These are phyloP conservation scores for Spongia lamella DNA, from an alignment of 37 sponge, comb jelly and placozoan genomes.

Conservation along the genomic window DNA sequence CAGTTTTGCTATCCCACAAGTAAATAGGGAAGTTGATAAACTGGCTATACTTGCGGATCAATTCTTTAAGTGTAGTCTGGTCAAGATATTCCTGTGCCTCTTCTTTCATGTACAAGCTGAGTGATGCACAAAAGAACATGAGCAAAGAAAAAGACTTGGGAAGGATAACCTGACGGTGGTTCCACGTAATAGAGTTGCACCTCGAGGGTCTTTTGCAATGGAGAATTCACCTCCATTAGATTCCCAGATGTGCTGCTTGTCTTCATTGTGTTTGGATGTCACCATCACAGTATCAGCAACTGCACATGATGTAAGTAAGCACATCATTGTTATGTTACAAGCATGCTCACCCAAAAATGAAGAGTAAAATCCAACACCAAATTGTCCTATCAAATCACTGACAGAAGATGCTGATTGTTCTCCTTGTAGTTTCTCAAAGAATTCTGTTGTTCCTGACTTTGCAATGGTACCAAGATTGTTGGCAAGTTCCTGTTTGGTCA, in stretches of 20 bases:
- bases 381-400: slow-evolving; percentile 97
- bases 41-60: slow-evolving; percentile 95
- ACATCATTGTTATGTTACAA: neutral
- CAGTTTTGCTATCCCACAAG: slow-evolving; percentile 95
- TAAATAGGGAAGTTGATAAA: slow-evolving; percentile 99
- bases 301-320: slow-evolving; percentile 1
- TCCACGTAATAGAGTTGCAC: slow-evolving; percentile 88
- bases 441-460: slow-evolving; percentile 97
- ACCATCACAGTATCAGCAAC: slow-evolving; percentile 97
- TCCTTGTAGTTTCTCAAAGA: slow-evolving; percentile 85
- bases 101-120: slow-evolving; percentile 89
- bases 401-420: slow-evolving; percentile 21
- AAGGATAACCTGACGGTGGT: slow-evolving; percentile 81
- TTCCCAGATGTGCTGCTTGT: slow-evolving; percentile 96
- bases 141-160: neutral
- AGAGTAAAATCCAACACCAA: slow-evolving; percentile 99
- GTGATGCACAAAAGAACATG: neutral
- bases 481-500: slow-evolving; percentile 89
- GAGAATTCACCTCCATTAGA: slow-evolving; percentile 82
- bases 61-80: slow-evolving; percentile 61
- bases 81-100: slow-evolving; percentile 93
- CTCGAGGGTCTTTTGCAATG: slow-evolving; percentile 89
- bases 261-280: slow-evolving; percentile 94
- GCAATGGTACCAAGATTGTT: slow-evolving; percentile 97
- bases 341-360: slow-evolving; percentile 85